phyloP scores from a whole-genome alignment of 23 tunicate species.

The Phallusia fumigata region DNA sequence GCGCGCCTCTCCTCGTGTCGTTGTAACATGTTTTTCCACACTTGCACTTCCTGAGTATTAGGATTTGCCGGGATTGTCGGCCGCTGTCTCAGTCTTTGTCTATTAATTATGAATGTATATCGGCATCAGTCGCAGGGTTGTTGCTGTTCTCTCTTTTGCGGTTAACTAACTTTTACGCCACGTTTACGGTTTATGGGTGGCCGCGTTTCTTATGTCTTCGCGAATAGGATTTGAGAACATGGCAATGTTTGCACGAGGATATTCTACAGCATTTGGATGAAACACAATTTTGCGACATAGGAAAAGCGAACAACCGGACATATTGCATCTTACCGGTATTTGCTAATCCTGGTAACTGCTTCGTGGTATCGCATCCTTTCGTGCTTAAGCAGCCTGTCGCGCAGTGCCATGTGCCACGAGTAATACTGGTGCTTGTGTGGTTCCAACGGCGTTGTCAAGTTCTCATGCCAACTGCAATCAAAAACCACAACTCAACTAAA shows the following conservation, averaged over 20 bases:
- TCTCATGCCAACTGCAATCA: slow-evolving; percentile 40
- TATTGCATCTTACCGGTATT: slow-evolving; percentile 50
- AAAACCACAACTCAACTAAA: too few species aligned
- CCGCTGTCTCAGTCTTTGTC: slow-evolving; percentile 36
- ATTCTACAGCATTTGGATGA: too few species aligned
- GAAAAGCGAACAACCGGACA: too few species aligned
- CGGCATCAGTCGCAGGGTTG: not conserved
- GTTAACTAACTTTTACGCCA: too few species aligned
- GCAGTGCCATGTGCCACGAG: slow-evolving; percentile 83
- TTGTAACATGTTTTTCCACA: slow-evolving; percentile 38
- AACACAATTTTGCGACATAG: too few species aligned
- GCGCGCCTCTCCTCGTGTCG: slow-evolving; percentile 21
- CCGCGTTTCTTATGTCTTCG: too few species aligned
- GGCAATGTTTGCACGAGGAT: too few species aligned
- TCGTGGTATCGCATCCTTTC: slow-evolving; percentile 80
- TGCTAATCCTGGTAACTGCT: slow-evolving; percentile 79
- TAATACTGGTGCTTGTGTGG: slow-evolving; percentile 48
- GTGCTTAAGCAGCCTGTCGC: slow-evolving; percentile 69
- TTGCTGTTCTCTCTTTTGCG: too few species aligned
- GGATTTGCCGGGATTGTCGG: slow-evolving; percentile 14
- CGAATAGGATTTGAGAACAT: too few species aligned
- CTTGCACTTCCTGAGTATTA: slow-evolving; percentile 20
- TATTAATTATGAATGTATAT: not conserved
- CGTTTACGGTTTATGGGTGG: too few species aligned
- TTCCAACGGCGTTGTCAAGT: slow-evolving; percentile 24